Evolutionary conservation across 2,797 vertebrate species (phyloP), one percentile per base, ranked within the genome.

Genomic region (Vireo griseus): DNA sequence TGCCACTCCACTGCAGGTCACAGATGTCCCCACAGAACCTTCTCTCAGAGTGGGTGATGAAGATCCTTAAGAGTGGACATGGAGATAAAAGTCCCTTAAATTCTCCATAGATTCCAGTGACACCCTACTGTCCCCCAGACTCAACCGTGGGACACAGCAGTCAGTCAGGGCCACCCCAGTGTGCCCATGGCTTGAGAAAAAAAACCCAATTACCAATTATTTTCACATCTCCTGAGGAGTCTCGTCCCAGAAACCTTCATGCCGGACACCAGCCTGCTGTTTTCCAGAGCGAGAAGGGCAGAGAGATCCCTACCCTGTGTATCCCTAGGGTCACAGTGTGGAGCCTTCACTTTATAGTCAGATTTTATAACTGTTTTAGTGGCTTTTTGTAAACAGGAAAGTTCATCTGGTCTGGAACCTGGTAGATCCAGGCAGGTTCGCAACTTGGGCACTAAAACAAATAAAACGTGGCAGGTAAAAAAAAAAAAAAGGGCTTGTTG

Each of bases 1-100:
- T n/a, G 2, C 6, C 0, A 0, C 18, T n/a, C 12, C 39, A 6
- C 15, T 19, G 8, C 7, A 1, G 5, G 11, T 7, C 13, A 24
- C 29, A 52, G 1, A 21, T 26, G 12, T 19, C 26, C 18, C 26
- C 26, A 13, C 0, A 77, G 6, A 37, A 13, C 4, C 10, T 45
- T 39, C 35, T 21, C 44, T 37, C 33, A 59, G 16, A 54, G 33
- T 4, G 3, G 20, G 1, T 0, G 6, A 54, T 8, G 28, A 33
- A 39, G 5, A 3, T 6, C 11, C 17, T 26, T 7, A 4, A 29
- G 26, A 44, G 10, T 6, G 17, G 3, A 19, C 31, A 68, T 8
- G 25, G 45, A 59, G 20, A 11, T 51, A n/a, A 11, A 61, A 52
- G 2, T 3, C 37, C 29, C 24, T 59, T 39, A 2, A 24, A 58